phyloP scores from a whole-genome alignment of 2,113 vertebrate genomes.

The Gobius niger region DNA sequence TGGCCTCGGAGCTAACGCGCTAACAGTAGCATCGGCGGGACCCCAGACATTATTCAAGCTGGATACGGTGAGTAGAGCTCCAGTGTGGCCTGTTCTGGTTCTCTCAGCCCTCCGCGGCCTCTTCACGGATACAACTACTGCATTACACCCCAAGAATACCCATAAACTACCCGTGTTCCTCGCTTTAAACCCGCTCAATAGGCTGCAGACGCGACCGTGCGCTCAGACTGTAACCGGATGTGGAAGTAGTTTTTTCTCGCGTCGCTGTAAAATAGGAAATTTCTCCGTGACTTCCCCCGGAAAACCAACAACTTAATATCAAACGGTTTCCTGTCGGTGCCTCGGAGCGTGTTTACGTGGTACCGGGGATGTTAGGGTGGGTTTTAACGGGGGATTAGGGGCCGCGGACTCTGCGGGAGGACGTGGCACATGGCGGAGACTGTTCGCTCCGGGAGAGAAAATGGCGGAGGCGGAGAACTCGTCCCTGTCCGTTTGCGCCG shows the following conservation, averaged over 20 bases:
- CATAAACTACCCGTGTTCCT: not conserved
- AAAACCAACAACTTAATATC: slow-evolving; percentile 78
- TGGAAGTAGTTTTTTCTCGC: slow-evolving; percentile 80
- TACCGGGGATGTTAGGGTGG: not conserved
- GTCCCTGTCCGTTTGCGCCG: slow-evolving; percentile 22
- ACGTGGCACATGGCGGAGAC: slow-evolving; percentile 68
- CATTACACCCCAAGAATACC: accelerated
- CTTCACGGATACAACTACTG: not conserved
- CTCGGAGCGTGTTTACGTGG: slow-evolving; percentile 15
- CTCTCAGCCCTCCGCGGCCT: not conserved
- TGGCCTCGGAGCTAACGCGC: slow-evolving; percentile 44
- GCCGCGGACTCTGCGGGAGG: not conserved
- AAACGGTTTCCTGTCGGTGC: slow-evolving; percentile 74
- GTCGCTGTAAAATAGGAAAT: slow-evolving; percentile 75
- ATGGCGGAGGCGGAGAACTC: slow-evolving; percentile 56
- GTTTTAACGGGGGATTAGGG: not conserved
- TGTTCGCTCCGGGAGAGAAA: slow-evolving; percentile 62
- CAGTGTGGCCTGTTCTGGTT: accelerated
- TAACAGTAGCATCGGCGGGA: slow-evolving; percentile 45
- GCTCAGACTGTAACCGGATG: slow-evolving; percentile 71
- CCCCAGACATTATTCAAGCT: slow-evolving; percentile 19
- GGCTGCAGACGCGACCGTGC: slow-evolving; percentile 30
- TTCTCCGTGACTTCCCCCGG: slow-evolving; percentile 78
- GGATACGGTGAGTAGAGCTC: slow-evolving; percentile 48
- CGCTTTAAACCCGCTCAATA: not conserved